Evolutionary conservation across 2,113 vertebrate species (phyloP).

Genomic region (Corapipo altera): DNA sequence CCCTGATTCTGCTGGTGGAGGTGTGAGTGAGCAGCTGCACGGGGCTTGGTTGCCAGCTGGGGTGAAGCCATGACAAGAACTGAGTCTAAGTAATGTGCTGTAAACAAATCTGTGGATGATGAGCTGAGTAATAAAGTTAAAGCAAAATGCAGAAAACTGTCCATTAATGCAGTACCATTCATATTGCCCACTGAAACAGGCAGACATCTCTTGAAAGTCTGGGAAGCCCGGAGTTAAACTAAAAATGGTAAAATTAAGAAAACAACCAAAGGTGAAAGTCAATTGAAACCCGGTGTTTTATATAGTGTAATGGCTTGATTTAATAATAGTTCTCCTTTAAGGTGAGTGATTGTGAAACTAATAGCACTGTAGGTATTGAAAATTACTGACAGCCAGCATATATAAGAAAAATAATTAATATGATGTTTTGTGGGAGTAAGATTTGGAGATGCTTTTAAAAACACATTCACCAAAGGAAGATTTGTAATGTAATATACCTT

Average conservation of each 20-base stretch:
- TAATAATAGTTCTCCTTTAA: neutral
- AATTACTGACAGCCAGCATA: neutral
- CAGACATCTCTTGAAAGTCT: neutral
- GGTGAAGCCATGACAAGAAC: neutral
- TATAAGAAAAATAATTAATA: neutral
- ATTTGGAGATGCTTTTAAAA: neutral
- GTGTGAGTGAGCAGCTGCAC: neutral
- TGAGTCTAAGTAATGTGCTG: neutral
- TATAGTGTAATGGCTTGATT: neutral
- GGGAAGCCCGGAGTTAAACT: neutral
- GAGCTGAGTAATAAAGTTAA: neutral
- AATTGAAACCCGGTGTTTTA: neutral
- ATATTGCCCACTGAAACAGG: neutral
- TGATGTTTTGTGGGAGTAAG: neutral
- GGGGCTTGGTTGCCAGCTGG: neutral
- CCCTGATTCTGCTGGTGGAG: neutral
- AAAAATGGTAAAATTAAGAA: neutral
- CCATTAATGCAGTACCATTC: neutral
- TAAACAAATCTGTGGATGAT: neutral
- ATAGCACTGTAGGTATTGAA: neutral
- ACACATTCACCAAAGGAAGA: neutral
- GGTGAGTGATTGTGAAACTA: neutral
- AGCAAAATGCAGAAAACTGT: neutral
- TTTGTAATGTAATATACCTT: constrained; percentile 7
- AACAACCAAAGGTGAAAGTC: neutral